Conservation (phyloP, 2,797 vertebrate species). For the Bovichtus variegatus region DNA sequence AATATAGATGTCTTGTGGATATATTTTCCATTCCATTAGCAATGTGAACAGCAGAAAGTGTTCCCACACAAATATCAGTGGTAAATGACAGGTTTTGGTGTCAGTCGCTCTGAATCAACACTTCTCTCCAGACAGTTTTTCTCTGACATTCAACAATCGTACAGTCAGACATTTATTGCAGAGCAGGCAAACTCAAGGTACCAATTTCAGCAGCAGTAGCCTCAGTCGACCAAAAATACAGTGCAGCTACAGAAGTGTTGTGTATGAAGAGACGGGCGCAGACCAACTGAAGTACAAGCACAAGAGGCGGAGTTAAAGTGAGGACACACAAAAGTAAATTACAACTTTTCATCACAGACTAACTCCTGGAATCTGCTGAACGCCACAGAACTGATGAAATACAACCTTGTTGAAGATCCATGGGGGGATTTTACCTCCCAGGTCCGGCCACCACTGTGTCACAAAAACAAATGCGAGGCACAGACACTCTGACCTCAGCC, state of each 20-base stretch:
- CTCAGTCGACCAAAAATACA: constrained; percentile 19
- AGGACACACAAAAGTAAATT: constrained; percentile 51
- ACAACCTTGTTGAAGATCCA: constrained; percentile 25
- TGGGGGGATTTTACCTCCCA: constrained; percentile 10
- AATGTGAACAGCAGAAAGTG: not conserved
- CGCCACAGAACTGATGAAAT: constrained; percentile 1
- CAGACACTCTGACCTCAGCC: constrained; percentile 43
- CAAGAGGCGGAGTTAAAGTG: not conserved
- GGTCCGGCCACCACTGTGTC: not conserved
- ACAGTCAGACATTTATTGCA: constrained; percentile 15
- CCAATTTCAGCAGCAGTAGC: constrained; percentile 53
- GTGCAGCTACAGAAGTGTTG: constrained; percentile 20
- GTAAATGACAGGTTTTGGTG: constrained; percentile 53
- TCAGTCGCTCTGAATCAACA: constrained; percentile 27
- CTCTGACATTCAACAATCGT: constrained; percentile 21
- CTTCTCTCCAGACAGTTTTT: constrained; percentile 16
- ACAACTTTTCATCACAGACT: constrained; percentile 27
- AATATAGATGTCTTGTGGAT: not conserved
- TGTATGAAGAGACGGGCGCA: not conserved
- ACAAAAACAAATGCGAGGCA: constrained; percentile 3
- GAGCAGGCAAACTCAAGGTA: constrained; percentile 31
- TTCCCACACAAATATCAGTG: constrained; percentile 16
- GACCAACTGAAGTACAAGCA: constrained; percentile 10
- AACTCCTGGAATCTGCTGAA: constrained; percentile 42
- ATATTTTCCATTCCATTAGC: not conserved